phyloP scores from a whole-genome alignment of 1,140 invertebrate species.

The Cyclina sinensis region DNA sequence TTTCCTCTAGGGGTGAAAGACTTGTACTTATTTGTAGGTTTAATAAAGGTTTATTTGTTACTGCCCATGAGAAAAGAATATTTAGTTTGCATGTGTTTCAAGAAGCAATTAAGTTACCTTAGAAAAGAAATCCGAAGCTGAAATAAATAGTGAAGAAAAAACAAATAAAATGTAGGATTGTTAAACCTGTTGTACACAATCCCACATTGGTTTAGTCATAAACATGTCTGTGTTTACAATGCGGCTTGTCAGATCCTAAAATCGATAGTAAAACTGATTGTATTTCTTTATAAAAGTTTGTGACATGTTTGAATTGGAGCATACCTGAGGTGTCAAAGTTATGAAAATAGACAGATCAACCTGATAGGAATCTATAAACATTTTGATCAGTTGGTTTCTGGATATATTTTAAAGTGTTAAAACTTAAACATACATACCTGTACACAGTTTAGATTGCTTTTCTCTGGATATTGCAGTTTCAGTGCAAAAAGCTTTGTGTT shows the following conservation, averaged over 20 bases:
- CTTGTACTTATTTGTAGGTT: too few relatives aligned
- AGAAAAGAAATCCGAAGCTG: too few relatives aligned
- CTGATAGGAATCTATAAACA: not conserved
- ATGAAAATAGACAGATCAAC: not conserved
- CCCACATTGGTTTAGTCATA: not conserved
- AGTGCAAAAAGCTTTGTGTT: too few relatives aligned
- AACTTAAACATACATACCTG: too few relatives aligned
- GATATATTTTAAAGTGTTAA: too few relatives aligned
- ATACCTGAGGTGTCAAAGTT: slow-evolving; percentile 21
- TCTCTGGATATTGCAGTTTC: too few relatives aligned
- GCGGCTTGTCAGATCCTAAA: not conserved
- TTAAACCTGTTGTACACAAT: not conserved
- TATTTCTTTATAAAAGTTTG: slow-evolving; percentile 11
- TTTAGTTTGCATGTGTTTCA: too few relatives aligned
- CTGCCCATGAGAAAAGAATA: too few relatives aligned
- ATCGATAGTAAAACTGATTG: not conserved
- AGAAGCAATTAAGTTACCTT: too few relatives aligned
- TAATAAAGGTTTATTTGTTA: too few relatives aligned
- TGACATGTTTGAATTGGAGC: not conserved
- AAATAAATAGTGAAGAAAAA: not conserved
- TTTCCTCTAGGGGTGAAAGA: not conserved
- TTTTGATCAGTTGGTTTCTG: not conserved
- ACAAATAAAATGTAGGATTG: not conserved
- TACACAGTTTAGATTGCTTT: too few relatives aligned
- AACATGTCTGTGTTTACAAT: slow-evolving; percentile 5